Evolutionary conservation across 2,113 vertebrate genomes (phyloP).

Genomic region (Cheirogaleus medius): DNA sequence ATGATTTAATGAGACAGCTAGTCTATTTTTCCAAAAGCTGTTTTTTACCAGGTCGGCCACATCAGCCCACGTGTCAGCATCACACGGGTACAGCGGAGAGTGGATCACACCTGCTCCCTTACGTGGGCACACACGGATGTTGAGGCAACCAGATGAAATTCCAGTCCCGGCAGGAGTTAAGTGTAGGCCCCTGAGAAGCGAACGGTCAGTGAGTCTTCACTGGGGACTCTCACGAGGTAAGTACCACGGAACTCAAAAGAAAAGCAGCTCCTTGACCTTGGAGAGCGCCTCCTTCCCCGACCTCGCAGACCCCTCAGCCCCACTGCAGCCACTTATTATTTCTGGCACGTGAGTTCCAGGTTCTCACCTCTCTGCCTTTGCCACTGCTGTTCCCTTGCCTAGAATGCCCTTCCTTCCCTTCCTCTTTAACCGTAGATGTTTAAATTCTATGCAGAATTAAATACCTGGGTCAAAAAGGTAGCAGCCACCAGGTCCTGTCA

Average conservation of each 20-base stretch:
- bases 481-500: neutral
- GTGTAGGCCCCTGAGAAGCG: neutral
- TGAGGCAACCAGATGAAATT: neutral
- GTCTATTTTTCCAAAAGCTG: neutral
- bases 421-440: neutral
- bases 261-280: neutral
- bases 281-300: too few relatives aligned
- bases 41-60: neutral
- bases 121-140: too few relatives aligned
- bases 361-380: neutral
- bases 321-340: neutral
- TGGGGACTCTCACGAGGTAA: neutral
- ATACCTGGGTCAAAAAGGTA: neutral
- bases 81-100: accelerated
- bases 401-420: neutral
- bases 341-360: accelerated
- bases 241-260: neutral
- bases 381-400: neutral
- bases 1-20: neutral
- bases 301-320: neutral
- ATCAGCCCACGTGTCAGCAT: neutral
- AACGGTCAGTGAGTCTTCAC: accelerated
- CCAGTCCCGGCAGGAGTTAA: neutral
- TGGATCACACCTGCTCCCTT: too few relatives aligned
- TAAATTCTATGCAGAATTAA: neutral